Evolutionary conservation across 1,140 invertebrate genomes (phyloP).

Genomic region (Dinothrombium tinctorium): DNA sequence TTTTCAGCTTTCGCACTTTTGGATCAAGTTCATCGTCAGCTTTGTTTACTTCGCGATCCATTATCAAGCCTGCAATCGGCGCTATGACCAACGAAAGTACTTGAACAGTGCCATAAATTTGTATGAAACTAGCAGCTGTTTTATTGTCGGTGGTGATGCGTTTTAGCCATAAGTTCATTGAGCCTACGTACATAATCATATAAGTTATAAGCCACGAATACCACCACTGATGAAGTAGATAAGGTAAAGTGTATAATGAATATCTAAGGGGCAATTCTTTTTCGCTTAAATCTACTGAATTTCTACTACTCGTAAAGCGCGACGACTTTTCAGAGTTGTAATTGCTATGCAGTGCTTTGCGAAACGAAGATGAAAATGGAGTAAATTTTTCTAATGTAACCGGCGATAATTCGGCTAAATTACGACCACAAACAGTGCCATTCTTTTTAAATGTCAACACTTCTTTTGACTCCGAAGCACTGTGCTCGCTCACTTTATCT

Average conservation of each 20-base stretch:
- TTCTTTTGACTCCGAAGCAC: no score
- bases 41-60: conserved; percentile 13
- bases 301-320: no score
- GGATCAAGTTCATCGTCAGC: conserved; percentile 10
- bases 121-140: conserved; percentile 9
- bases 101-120: conserved; percentile 14
- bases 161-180: conserved; percentile 13
- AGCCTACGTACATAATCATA: conserved; percentile 16
- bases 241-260: conserved; percentile 11
- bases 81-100: conserved; percentile 12
- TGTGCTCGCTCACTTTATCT: no score
- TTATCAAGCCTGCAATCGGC: conserved; percentile 13
- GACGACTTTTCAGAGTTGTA: no score
- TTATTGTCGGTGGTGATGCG: conserved; percentile 7
- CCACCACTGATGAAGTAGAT: conserved; percentile 15
- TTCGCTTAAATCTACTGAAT: not conserved
- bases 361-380: no score
- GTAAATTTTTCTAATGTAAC: not conserved
- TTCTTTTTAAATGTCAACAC: no score
- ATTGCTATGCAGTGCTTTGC: no score
- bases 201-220: conserved; percentile 16
- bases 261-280: conserved; percentile 6
- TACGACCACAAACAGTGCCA: not conserved
- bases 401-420: not conserved
- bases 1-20: conserved; percentile 11